Evolutionary conservation across 2,797 vertebrate species (phyloP), one percentile per base, ranked within the genome.

Genomic region (Microctenopoma lineatum): DNA sequence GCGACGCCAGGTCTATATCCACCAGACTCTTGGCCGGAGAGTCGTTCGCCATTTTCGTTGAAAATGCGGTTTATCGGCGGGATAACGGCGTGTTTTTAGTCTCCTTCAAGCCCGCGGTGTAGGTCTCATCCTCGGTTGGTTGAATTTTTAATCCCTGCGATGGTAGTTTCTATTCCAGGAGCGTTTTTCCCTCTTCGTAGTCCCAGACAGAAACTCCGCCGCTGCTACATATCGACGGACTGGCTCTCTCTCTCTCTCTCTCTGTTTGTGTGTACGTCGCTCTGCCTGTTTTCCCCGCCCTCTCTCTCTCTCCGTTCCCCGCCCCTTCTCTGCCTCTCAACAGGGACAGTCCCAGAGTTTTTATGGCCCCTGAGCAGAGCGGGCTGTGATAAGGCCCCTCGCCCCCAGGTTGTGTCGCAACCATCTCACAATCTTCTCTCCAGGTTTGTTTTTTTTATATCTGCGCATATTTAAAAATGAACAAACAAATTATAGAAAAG

Each of bases 21-120:
- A 97, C 97, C 91, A 98, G 96, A 93, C 96, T 97, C 89, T 98
- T 98, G 44, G 97, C 96, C 84, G 97, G 97, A 84, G 97, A 98
- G 77, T 98, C 96, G 96, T 98, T 98, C 95, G 97, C 97, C 97
- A 98, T 98, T 95, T 97, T 92, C 77, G 66, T 26, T 0, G 21
- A 63, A 71, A 72, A 85, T 73, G 75, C 45, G 77, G 58, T 68
- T 74, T 80, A 77, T 61, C 10, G 69, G 50, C 21, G 38, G 71
- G 75, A 66, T 54, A 52, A 59, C 58, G 38, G 36, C 73, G 58
- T 16, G 47, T 61, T 70, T 55, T 11, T 59, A 26, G 81, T 32
- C 53, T 89, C 74, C 86, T 85, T 93, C 80, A 93, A 34, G 64
- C 78, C 58, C 59, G 63, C 63, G 51, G 44, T 12, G 66, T 29